Evolutionary conservation across 2,113 vertebrate genomes (phyloP).

Genomic region (Seriola aureovittata): DNA sequence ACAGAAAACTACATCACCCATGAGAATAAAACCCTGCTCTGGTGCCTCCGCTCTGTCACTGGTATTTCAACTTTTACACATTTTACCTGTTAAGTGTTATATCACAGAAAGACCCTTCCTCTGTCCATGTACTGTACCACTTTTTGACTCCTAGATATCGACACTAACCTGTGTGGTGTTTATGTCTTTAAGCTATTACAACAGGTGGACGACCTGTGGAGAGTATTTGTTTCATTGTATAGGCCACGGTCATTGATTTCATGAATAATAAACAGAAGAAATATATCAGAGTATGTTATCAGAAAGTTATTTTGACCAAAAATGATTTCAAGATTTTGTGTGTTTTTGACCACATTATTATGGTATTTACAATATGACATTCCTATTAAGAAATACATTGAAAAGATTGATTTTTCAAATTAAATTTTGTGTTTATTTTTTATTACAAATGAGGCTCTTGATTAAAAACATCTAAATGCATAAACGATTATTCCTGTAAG

Average conservation of each 20-base stretch:
- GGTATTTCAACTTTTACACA: conserved; percentile 47
- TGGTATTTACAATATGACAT: conserved; percentile 35
- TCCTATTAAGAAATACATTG: conserved; percentile 35
- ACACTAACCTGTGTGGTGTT: conserved; percentile 17
- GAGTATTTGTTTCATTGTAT: conserved; percentile 47
- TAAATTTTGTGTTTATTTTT: conserved; percentile 40
- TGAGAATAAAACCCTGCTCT: conserved; percentile 31
- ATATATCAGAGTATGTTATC: conserved; percentile 57
- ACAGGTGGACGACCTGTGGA: conserved; percentile 37
- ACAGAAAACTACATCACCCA: conserved; percentile 13
- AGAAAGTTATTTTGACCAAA: conserved; percentile 52
- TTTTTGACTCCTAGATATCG: conserved; percentile 14
- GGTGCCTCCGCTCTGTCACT: conserved; percentile 32
- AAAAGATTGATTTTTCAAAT: conserved; percentile 26
- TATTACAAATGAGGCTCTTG: conserved; percentile 39
- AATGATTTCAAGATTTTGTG: conserved; percentile 22
- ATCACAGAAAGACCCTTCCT: conserved; percentile 40
- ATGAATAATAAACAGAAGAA: conserved; percentile 37
- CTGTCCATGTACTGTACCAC: conserved; percentile 62
- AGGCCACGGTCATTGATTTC: conserved; percentile 25
- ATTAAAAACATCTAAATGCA: conserved; percentile 26
- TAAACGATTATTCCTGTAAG: conserved; percentile 32
- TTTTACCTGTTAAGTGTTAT: conserved; percentile 61
- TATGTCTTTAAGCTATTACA: conserved; percentile 55
- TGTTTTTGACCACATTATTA: conserved; percentile 35